Evolutionary conservation across 2,797 vertebrate genomes (phyloP).

Genomic region (Podarcis siculus): DNA sequence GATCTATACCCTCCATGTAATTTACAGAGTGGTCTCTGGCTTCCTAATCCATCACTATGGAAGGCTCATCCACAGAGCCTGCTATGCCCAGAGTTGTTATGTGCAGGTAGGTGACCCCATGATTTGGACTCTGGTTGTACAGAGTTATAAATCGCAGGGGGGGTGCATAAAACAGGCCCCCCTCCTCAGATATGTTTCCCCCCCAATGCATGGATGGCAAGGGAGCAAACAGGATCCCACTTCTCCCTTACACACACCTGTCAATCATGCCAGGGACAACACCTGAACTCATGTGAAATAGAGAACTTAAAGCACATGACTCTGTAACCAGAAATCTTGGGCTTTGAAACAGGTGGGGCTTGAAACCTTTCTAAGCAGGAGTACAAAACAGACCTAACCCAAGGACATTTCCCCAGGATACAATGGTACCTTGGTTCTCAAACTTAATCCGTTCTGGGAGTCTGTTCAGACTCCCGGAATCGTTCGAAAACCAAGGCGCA

Average conservation of each 20-base stretch:
- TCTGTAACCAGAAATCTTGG: background rate
- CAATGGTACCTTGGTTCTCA: too few relatives aligned
- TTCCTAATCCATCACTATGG: background rate
- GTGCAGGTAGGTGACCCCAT: background rate
- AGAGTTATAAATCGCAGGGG: background rate
- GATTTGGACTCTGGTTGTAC: background rate
- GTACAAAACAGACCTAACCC: background rate
- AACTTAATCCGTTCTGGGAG: too few relatives aligned
- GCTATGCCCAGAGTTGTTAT: background rate
- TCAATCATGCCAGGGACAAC: background rate
- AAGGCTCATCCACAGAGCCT: background rate
- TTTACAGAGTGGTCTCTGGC: too few relatives aligned
- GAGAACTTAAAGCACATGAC: background rate
- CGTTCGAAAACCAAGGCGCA: too few relatives aligned
- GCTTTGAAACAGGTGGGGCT: background rate
- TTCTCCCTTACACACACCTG: background rate
- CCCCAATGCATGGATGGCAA: background rate
- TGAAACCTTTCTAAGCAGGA: background rate
- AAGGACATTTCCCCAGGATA: background rate
- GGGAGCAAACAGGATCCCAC: too few relatives aligned
- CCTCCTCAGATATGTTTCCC: background rate
- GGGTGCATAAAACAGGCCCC: background rate
- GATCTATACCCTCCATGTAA: too few relatives aligned
- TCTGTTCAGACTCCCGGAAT: rapidly evolving
- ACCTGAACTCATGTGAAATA: background rate